Evolutionary conservation across 1,140 invertebrate species (phyloP).

Genomic region (Heliconius hewitsoni): DNA sequence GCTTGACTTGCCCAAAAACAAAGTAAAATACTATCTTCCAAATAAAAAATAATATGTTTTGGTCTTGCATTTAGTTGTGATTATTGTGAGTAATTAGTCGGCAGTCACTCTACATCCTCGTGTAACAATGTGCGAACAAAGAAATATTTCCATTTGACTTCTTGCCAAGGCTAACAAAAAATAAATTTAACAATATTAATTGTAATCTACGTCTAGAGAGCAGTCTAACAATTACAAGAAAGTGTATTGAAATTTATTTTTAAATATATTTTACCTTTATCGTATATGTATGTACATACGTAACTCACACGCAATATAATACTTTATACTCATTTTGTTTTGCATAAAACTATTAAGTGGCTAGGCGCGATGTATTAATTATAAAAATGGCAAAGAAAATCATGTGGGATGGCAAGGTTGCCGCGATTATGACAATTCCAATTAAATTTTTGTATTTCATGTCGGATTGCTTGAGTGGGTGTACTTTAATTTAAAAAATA

Average conservation of each 20-base stretch:
- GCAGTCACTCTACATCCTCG: neutral
- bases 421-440: constrained; percentile 23
- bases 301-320: constrained; percentile 34
- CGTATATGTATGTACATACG: neutral
- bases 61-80: neutral
- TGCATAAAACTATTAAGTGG: constrained; percentile 35
- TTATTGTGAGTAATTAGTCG: neutral
- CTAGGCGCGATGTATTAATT: constrained; percentile 35
- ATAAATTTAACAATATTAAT: constrained; percentile 10
- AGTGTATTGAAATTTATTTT: constrained; percentile 29
- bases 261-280: constrained; percentile 23
- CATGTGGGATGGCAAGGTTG: constrained; percentile 36
- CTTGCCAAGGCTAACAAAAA: constrained; percentile 18
- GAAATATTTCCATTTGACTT: constrained; percentile 12
- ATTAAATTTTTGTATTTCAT: constrained; percentile 21
- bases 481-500: too few relatives aligned
- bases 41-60: neutral
- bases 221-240: constrained; percentile 30
- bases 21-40: too few relatives aligned
- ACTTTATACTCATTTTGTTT: constrained; percentile 32
- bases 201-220: constrained; percentile 19
- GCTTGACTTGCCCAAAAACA: too few relatives aligned
- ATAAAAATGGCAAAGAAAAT: constrained; percentile 32
- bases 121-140: constrained; percentile 4
- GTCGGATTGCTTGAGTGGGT: neutral